These are phyloP conservation scores for Ctenodactylus gundi DNA, from an alignment of 2,113 vertebrate species.

Conservation along the genomic window DNA sequence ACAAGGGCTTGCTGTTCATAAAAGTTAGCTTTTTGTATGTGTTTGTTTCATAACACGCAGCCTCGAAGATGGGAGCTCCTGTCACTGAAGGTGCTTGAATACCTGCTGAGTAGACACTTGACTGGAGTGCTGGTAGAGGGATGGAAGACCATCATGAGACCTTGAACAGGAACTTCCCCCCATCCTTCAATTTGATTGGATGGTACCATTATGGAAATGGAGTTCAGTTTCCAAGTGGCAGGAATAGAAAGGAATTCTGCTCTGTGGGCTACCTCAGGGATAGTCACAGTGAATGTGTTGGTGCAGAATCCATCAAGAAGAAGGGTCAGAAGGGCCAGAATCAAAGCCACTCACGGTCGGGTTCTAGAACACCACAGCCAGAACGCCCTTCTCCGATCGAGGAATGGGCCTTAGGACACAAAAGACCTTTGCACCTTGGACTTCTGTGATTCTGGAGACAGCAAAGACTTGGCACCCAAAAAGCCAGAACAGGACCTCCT, in stretches of 20 bases:
- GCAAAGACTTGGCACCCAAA: background rate
- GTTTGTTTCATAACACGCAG: background rate
- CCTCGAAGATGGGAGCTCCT: background rate
- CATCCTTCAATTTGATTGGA: accelerated
- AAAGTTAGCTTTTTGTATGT: background rate
- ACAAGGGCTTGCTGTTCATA: background rate
- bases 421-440: background rate
- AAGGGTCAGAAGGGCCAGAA: too few species aligned
- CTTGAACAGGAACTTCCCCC: background rate
- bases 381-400: background rate
- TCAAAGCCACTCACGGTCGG: background rate
- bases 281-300: accelerated
- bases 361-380: background rate
- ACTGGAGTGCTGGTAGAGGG: too few species aligned
- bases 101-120: accelerated
- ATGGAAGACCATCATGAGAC: background rate
- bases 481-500: background rate
- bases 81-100: too few species aligned
- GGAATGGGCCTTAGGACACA: background rate
- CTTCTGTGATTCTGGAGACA: background rate
- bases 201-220: accelerated
- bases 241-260: background rate
- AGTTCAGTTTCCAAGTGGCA: background rate
- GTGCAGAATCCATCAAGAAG: background rate
- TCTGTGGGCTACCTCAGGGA: background rate